Evolutionary conservation across 2,888 invertebrate genomes (phyloP).

Genomic region (Cheilosia vernalis): DNA sequence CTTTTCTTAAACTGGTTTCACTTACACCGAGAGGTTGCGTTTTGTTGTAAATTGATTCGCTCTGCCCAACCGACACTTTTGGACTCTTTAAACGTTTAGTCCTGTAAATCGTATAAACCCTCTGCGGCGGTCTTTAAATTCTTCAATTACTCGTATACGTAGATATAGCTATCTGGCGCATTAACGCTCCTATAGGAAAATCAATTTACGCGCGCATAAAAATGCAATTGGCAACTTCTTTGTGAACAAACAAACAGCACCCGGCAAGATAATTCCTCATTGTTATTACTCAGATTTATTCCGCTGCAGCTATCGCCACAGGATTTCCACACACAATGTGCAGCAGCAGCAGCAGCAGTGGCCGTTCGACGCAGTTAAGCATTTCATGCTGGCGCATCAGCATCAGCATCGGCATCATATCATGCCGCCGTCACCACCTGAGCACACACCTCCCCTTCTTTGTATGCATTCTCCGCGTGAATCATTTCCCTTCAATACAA

Average conservation of each 20-base stretch:
- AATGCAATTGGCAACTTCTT: slow-evolving; percentile 70
- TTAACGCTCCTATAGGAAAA: slow-evolving; percentile 38
- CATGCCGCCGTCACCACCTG: slow-evolving; percentile 56
- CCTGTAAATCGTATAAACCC: background rate
- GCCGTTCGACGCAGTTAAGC: slow-evolving; percentile 58
- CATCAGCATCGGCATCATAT: slow-evolving; percentile 28
- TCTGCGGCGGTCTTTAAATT: background rate
- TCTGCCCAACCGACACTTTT: too few species aligned
- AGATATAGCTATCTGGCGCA: slow-evolving; percentile 21
- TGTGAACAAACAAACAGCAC: slow-evolving; percentile 52
- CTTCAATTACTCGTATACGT: slow-evolving; percentile 2
- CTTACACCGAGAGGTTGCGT: too few species aligned
- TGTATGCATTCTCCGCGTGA: slow-evolving; percentile 59
- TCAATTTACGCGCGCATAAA: slow-evolving; percentile 66
- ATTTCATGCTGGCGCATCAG: slow-evolving; percentile 43
- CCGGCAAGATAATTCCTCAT: slow-evolving; percentile 71
- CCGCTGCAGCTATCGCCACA: slow-evolving; percentile 64
- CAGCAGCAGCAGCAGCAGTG: slow-evolving; percentile 1
- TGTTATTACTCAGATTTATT: slow-evolving; percentile 74
- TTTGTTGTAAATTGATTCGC: too few species aligned
- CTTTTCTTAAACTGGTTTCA: too few species aligned
- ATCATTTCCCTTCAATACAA: slow-evolving; percentile 67
- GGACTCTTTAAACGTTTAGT: background rate
- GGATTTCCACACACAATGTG: slow-evolving; percentile 48
- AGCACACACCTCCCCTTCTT: slow-evolving; percentile 34